Base-by-base conservation (phyloP, 2,797 vertebrate species). In the Halcyon chelicuti region DNA sequence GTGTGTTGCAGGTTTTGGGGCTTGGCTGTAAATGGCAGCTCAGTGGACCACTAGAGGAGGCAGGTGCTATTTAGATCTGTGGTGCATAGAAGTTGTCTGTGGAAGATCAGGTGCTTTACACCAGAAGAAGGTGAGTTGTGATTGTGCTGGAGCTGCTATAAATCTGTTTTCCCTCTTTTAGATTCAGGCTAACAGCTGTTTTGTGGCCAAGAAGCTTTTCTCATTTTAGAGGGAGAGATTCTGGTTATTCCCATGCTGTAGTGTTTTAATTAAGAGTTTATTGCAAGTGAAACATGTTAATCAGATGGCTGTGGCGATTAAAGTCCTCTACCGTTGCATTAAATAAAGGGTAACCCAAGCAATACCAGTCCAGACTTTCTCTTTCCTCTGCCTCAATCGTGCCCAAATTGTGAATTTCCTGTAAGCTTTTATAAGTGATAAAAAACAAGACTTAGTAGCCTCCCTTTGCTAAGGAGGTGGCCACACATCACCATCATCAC, bases 221-320 rank as follows among this genome's bases (percentile, higher is more conserved):
- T 88, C 10, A 66, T 92, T 94, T 94, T 52, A 88, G 31, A 78
- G 47, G 25, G 39, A 84, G 58, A 76, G 62, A 47, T 94, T 66
- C 78, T 95, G 42, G n/a, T 93, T 96, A 87, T 91, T n/a, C 46
- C 54, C 17, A 22, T 7, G 12, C n/a, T 67, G 20, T 55, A 89
- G 39, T 23, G 8, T 58, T 94, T 90, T 94, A 90, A 94, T 92
- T 74, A 72, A 91, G 35, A 46, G 35, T 78, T 90, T 88, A 66
- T 47, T 93, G 77, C 60, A 67, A 84, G 44, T 61, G 63, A 91
- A 92, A 89, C 13, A 3, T 40, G 42, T 67, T 49, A 22, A 4
- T 87, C 57, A 71, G 57, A 35, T 51, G 54, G 33, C 68, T 82
- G 47, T 57, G 44, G 40, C 81, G 57, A 58, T 5, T 80, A 31